Conservation (phyloP, 1,140 invertebrate genomes). For the Bombus soroeensis region DNA sequence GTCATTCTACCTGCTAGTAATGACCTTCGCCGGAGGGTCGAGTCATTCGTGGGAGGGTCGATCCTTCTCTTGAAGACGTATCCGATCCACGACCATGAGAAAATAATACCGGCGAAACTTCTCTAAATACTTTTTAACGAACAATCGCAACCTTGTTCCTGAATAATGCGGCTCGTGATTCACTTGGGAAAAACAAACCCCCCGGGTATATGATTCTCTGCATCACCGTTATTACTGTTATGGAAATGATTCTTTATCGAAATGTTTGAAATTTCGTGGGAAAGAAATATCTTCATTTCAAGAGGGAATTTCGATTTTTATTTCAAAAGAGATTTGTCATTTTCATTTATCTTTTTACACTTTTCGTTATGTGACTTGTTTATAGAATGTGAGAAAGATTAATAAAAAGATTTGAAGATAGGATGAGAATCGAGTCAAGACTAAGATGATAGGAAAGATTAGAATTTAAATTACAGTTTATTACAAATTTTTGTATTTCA, state of each 20-base stretch:
- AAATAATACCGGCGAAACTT: constrained; percentile 27
- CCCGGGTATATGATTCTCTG: background rate
- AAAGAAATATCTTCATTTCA: no score
- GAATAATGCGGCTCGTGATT: constrained; percentile 28
- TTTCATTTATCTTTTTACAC: no score
- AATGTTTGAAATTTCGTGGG: no score
- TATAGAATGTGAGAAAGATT: no score
- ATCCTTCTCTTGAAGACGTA: constrained; percentile 52
- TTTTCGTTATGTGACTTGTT: no score
- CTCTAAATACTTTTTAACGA: background rate
- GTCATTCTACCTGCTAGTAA: constrained; percentile 70
- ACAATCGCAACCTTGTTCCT: background rate
- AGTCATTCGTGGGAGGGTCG: constrained; percentile 75
- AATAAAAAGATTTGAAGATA: no score
- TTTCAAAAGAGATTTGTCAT: no score
- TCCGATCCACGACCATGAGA: constrained; percentile 46
- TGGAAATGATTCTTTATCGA: background rate
- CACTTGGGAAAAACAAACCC: background rate
- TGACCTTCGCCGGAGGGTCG: constrained; percentile 71
- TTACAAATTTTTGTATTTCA: no score
- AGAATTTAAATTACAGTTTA: no score
- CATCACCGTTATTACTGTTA: background rate
- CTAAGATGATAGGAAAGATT: no score
- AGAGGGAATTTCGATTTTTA: no score
- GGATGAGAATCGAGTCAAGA: no score